phyloP scores from a whole-genome alignment of 2,888 invertebrate genomes.

The Toxonevra muliebris region DNA sequence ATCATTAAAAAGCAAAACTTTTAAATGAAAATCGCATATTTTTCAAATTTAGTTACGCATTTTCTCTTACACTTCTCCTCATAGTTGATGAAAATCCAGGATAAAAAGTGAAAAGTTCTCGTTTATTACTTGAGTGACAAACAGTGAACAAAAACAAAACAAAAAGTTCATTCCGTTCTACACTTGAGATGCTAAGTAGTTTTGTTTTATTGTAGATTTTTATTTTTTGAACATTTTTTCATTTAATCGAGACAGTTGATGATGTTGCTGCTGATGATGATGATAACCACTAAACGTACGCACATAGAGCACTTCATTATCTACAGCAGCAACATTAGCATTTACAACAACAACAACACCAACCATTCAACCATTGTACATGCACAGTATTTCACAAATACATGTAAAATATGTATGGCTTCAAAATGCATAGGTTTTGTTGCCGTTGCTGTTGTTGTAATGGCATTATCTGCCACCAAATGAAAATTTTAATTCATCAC shows the following conservation, averaged over 20 bases:
- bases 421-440: neutral
- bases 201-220: neutral
- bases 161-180: neutral
- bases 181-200: constrained; percentile 21
- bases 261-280: neutral
- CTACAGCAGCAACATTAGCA: neutral
- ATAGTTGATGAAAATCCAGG: too few relatives aligned
- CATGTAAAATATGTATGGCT: neutral
- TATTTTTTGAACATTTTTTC: constrained; percentile 23
- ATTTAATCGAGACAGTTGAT: neutral
- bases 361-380: too few relatives aligned
- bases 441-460: neutral
- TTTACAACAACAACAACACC: too few relatives aligned
- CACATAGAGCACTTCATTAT: constrained; percentile 6
- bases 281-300: neutral
- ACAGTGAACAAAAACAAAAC: too few relatives aligned
- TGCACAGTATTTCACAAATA: too few relatives aligned
- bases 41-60: too few relatives aligned
- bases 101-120: too few relatives aligned
- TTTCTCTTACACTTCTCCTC: too few relatives aligned
- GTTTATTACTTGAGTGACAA: too few relatives aligned
- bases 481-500: constrained; percentile 43
- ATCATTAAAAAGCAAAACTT: too few relatives aligned
- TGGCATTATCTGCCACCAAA: constrained; percentile 33
- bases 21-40: too few relatives aligned